Evolutionary conservation across 2,797 vertebrate species (phyloP), one percentile per base, ranked within the genome.

Genomic region (Sciurus vulgaris): DNA sequence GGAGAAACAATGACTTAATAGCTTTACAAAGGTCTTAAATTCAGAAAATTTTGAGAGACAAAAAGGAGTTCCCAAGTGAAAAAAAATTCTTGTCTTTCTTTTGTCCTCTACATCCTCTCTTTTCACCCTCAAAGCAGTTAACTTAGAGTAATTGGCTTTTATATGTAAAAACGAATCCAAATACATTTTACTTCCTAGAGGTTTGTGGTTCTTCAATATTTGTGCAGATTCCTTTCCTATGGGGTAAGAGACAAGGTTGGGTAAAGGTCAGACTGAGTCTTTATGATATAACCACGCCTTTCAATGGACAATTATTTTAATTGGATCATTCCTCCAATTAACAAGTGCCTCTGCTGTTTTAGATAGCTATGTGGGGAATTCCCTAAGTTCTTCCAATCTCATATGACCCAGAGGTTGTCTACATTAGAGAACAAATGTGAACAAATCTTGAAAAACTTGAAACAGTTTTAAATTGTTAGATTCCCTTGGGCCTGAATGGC

Each of bases 371-470:
- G 35, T 33, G 93, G 38, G 72, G 76, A 89, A 93, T 91, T 95
- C 90, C 89, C 30, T n/a, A 81, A 89, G 51, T 91, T 85, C 72
- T 95, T 88, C 47, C 59, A 82, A 17, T 89, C 56, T 92, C 76
- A 24, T 74, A 72, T 26, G 70, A 79, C 67, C 47, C 44, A 76
- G 49, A 44, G 95, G 67, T 83, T 95, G 67, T 78, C 70, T 61
- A 15, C 76, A 47, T 86, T 91, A 87, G 79, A 73, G 73, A 74
- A 83, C 85, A 96, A 95, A 94, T 70, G 59, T 59, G 65, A 91
- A 70, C 41, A 86, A 49, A 85, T 94, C 67, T 91, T 77, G 26
- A 92, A 76, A 83, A 96, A 38, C 7, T 94, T 89, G 49, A 93
- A 92, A 82, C 11, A 78, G 38, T 10, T 84, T 94, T 88, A 92